Percentiles rank a stretch among this genome's conserved stretches.
phyloP scores from a whole-genome alignment of 1,140 invertebrate genomes.

The Drosophila ananassae region DNA sequence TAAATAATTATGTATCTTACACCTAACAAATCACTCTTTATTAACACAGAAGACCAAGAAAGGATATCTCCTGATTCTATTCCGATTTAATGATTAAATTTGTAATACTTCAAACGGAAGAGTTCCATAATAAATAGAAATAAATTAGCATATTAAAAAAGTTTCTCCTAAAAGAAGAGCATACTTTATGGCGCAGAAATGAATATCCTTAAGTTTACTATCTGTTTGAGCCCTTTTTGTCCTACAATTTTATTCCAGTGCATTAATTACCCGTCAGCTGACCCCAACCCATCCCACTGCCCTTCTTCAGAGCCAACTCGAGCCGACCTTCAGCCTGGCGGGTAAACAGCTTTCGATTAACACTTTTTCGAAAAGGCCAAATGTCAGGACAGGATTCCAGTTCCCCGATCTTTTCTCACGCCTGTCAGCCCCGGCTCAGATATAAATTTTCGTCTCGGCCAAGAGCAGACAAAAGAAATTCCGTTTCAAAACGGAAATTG shows the following conservation, averaged over 20 bases:
- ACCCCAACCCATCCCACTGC: not conserved
- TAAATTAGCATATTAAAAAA: too few relatives aligned
- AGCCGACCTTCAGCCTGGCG: conserved; percentile 25
- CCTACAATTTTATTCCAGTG: conserved; percentile 1
- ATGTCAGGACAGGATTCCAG: conserved; percentile 55
- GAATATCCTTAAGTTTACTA: too few relatives aligned
- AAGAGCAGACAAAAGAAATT: conserved; percentile 40
- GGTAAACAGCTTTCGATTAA: conserved; percentile 34
- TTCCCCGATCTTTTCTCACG: conserved; percentile 60
- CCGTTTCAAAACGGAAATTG: conserved; percentile 48
- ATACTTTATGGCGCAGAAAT: too few relatives aligned
- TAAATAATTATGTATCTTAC: too few relatives aligned
- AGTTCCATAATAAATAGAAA: too few relatives aligned
- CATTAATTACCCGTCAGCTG: conserved; percentile 16
- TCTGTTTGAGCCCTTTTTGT: too few relatives aligned
- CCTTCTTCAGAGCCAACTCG: conserved; percentile 5
- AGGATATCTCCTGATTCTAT: too few relatives aligned
- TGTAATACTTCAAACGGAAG: too few relatives aligned
- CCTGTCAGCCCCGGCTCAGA: conserved; percentile 34
- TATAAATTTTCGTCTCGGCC: conserved; percentile 37
- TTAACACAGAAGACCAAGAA: too few relatives aligned
- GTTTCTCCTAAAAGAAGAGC: too few relatives aligned
- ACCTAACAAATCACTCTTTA: too few relatives aligned
- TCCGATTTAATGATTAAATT: too few relatives aligned
- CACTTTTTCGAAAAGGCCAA: conserved; percentile 56